These are phyloP conservation scores for Caenorhabditis wallacei DNA, from an alignment of 2,888 invertebrate species.

Conservation along the genomic window DNA sequence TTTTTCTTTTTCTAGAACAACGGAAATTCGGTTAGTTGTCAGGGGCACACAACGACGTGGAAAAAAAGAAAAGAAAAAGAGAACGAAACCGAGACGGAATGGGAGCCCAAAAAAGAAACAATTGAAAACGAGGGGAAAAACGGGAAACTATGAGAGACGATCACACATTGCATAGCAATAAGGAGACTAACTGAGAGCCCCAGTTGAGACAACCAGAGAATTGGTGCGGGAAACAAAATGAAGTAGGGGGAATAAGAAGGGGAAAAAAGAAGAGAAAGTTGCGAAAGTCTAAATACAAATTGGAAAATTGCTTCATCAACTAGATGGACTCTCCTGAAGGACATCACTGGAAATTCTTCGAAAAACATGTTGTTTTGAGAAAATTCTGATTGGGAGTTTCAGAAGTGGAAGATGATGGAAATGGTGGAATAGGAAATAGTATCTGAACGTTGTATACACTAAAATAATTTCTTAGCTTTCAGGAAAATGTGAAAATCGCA, in stretches of 20 bases:
- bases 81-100: not conserved
- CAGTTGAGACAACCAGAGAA: conserved; percentile 41
- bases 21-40: conserved; percentile 23
- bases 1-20: conserved; percentile 10
- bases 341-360: not conserved
- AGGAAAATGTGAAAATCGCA: no score
- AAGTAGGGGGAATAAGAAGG: not conserved
- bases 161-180: conserved; percentile 58
- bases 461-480: no score
- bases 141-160: conserved; percentile 22
- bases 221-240: conserved; percentile 28
- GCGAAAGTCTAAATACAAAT: conserved; percentile 59
- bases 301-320: conserved; percentile 38
- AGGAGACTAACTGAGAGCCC: conserved; percentile 39
- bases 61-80: not conserved
- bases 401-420: not conserved
- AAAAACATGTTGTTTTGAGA: not conserved
- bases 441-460: no score
- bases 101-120: conserved; percentile 43
- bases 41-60: not conserved
- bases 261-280: conserved; percentile 35
- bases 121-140: conserved; percentile 18
- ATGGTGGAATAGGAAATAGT: no score
- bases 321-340: conserved; percentile 13
- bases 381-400: not conserved